Percentiles rank a stretch among this genome's conserved stretches.
These are phyloP conservation scores for Aphrophora alni DNA, from an alignment of 2,888 invertebrate genomes.

Conservation along the genomic window DNA sequence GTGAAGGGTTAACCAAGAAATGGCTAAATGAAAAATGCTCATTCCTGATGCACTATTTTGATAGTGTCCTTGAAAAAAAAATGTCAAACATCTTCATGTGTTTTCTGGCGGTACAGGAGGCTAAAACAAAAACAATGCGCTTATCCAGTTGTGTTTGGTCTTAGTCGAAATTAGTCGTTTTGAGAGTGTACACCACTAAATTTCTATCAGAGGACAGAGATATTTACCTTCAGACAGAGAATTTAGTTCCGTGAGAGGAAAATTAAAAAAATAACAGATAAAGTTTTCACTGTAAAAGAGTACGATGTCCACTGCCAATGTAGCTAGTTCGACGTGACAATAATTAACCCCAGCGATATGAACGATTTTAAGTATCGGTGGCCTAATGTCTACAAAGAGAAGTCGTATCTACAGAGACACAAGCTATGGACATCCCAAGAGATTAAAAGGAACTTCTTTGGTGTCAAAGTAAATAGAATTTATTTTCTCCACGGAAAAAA, in stretches of 20 bases:
- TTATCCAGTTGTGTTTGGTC: background rate
- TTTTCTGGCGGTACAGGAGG: constrained; percentile 22
- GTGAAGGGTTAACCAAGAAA: constrained; percentile 21
- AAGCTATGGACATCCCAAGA: background rate
- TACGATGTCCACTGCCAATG: constrained; percentile 10
- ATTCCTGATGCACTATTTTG: constrained; percentile 6
- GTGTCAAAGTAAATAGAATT: constrained; percentile 14
- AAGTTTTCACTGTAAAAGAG: constrained; percentile 27
- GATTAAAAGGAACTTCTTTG: background rate
- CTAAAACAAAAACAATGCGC: constrained; percentile 31
- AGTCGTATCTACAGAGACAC: constrained; percentile 23
- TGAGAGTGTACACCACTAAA: constrained; percentile 7
- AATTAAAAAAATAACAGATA: constrained; percentile 12
- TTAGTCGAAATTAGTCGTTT: constrained; percentile 17
- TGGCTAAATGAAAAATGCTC: constrained; percentile 28
- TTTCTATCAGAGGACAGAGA: constrained; percentile 29
- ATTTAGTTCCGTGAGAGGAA: constrained; percentile 10
- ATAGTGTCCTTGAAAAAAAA: background rate
- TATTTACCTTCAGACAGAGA: constrained; percentile 25
- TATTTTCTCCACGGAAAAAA: constrained; percentile 14
- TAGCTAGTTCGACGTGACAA: constrained; percentile 9
- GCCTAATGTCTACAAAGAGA: constrained; percentile 20
- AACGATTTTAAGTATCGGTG: constrained; percentile 28
- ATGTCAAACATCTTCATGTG: constrained; percentile 24
- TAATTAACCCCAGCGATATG: background rate